Conservation (phyloP, 2,888 invertebrate species). For the Abrostola tripartita region DNA sequence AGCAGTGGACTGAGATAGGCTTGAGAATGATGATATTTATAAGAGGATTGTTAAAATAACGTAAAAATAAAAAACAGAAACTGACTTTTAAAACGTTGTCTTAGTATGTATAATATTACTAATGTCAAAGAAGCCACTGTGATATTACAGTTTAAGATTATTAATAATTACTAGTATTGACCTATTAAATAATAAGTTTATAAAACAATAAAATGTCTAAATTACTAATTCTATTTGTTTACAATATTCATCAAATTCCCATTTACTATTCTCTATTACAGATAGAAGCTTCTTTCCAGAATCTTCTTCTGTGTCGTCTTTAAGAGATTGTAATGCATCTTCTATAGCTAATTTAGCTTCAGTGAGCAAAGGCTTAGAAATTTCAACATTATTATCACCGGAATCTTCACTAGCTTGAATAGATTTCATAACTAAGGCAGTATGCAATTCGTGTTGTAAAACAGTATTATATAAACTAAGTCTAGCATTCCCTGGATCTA, state of each 20-base stretch:
- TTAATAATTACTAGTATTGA: slow-evolving; percentile 19
- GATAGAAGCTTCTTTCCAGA: slow-evolving; percentile 86
- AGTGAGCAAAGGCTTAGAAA: slow-evolving; percentile 74
- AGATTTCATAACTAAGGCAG: slow-evolving; percentile 85
- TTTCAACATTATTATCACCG: slow-evolving; percentile 66
- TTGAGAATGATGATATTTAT: too few relatives aligned
- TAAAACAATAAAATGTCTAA: slow-evolving; percentile 48
- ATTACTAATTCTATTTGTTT: slow-evolving; percentile 77
- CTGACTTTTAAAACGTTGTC: not conserved
- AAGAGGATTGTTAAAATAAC: not conserved
- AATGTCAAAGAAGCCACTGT: slow-evolving; percentile 64
- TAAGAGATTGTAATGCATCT: slow-evolving; percentile 80
- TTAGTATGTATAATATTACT: slow-evolving; percentile 17
- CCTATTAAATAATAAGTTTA: slow-evolving; percentile 2
- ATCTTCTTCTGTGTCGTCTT: slow-evolving; percentile 85
- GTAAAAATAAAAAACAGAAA: not conserved
- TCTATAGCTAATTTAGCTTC: slow-evolving; percentile 83
- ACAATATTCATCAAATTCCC: slow-evolving; percentile 83
- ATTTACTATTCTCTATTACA: slow-evolving; percentile 82
- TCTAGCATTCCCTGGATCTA: slow-evolving; percentile 93
- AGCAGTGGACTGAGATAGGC: too few relatives aligned
- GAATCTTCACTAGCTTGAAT: slow-evolving; percentile 77
- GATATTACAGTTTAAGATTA: slow-evolving; percentile 64
- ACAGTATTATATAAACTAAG: slow-evolving; percentile 93
- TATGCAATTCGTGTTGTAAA: slow-evolving; percentile 91